Conservation (phyloP, 2,113 vertebrate genomes). For the Hippocampus barbouri region DNA sequence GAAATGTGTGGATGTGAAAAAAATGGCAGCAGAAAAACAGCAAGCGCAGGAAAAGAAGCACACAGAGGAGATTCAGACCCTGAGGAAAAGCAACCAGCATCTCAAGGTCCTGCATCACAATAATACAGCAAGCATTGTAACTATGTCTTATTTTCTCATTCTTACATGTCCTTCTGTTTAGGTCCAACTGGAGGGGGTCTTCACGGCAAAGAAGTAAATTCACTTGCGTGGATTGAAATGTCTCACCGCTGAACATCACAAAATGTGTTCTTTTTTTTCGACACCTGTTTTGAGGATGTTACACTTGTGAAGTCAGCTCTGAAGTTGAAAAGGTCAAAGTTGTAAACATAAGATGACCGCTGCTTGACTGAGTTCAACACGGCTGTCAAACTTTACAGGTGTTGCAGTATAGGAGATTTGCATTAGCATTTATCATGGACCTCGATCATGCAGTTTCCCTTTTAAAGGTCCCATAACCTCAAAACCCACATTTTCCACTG, state of each 20-base stretch:
- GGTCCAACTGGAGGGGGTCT: constrained; percentile 84
- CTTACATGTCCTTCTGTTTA: constrained; percentile 61
- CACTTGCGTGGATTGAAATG: background rate
- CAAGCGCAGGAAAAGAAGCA: constrained; percentile 84
- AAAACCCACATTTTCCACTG: no score
- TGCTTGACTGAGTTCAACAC: background rate
- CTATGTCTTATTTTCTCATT: background rate
- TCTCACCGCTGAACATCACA: background rate
- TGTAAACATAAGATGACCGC: background rate
- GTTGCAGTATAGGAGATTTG: background rate
- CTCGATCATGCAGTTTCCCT: no score
- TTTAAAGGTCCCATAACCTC: no score
- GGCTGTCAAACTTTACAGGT: background rate
- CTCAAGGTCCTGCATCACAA: constrained; percentile 76
- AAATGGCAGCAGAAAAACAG: constrained; percentile 74
- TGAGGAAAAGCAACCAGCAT: constrained; percentile 83
- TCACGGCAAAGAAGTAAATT: constrained; percentile 76
- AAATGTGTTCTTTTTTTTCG: background rate
- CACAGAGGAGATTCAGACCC: constrained; percentile 79
- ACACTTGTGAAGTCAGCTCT: background rate
- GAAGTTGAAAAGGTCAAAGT: background rate
- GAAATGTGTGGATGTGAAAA: constrained; percentile 77
- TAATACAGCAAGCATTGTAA: background rate
- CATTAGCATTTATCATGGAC: background rate
- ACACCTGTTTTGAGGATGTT: background rate